Evolutionary conservation across 1,140 invertebrate species (phyloP).

Genomic region (Drosophila neocordata): DNA sequence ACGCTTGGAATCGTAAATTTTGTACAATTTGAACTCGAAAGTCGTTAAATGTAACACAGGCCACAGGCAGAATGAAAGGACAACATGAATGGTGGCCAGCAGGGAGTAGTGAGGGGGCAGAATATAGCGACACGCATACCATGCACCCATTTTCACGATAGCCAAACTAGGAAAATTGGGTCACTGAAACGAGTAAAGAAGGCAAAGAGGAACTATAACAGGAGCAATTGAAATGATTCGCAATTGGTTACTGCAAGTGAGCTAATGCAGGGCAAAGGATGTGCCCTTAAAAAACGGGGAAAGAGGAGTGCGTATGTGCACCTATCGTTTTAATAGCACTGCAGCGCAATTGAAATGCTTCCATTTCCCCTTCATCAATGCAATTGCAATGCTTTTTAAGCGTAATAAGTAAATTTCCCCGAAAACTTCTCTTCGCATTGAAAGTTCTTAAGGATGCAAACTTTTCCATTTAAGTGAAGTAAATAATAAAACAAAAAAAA

Average conservation of each 20-base stretch:
- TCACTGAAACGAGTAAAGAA: constrained; percentile 37
- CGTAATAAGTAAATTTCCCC: constrained; percentile 54
- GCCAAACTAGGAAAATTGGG: constrained; percentile 64
- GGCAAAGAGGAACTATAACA: neutral
- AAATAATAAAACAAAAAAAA: no score
- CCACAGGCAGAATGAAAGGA: constrained; percentile 29
- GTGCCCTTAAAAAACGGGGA: neutral
- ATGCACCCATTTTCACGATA: constrained; percentile 32
- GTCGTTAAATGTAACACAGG: constrained; percentile 77
- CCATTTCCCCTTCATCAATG: neutral
- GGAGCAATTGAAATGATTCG: constrained; percentile 56
- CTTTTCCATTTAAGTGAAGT: no score
- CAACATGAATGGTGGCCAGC: constrained; percentile 18
- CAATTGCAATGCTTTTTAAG: constrained; percentile 38
- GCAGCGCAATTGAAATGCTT: constrained; percentile 44
- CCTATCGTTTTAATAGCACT: constrained; percentile 21
- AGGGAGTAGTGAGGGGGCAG: constrained; percentile 7
- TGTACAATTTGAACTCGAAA: constrained; percentile 79
- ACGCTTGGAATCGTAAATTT: constrained; percentile 69
- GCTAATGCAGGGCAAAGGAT: constrained; percentile 31
- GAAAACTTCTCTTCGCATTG: constrained; percentile 26
- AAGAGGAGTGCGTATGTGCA: constrained; percentile 19
- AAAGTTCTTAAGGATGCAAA: neutral
- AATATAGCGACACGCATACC: constrained; percentile 13
- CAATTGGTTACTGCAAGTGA: constrained; percentile 55